These are phyloP conservation scores for Gymnarchus niloticus DNA, from an alignment of 2,113 vertebrate species.

Conservation along the genomic window DNA sequence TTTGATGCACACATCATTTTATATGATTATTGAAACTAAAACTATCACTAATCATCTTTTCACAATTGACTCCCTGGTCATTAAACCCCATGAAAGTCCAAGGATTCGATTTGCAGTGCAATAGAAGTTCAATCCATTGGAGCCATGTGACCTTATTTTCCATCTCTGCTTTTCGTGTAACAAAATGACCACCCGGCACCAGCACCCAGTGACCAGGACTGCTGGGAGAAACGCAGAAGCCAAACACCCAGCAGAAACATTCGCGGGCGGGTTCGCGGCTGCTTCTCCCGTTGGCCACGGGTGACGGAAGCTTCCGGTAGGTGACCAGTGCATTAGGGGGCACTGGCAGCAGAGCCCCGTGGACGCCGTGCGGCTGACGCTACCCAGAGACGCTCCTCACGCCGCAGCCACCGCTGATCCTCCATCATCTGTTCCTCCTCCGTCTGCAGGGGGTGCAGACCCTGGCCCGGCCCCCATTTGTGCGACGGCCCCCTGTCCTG, in stretches of 20 bases:
- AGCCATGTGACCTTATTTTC: not conserved
- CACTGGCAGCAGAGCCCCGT: not conserved
- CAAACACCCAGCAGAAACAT: not conserved
- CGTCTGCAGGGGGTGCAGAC: constrained; percentile 77
- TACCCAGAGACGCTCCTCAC: constrained; percentile 89
- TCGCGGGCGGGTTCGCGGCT: not conserved
- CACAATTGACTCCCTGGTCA: not conserved
- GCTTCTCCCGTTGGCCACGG: not conserved
- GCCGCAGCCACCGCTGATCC: constrained; percentile 89
- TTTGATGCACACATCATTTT: not conserved
- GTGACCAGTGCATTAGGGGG: not conserved
- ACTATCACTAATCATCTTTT: not conserved
- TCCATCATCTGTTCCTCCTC: constrained; percentile 96
- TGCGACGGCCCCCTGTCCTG: constrained; percentile 78
- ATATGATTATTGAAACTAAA: not conserved
- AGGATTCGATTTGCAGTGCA: not conserved
- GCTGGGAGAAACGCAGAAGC: too few species aligned
- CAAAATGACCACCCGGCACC: not conserved
- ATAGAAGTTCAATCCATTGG: not conserved
- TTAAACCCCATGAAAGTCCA: not conserved
- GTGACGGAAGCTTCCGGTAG: not conserved
- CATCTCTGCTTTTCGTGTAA: not conserved
- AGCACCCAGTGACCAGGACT: too few species aligned
- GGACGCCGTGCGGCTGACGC: not conserved
- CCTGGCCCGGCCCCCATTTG: constrained; percentile 74